Conservation (phyloP, 2,113 vertebrate genomes). For the Numida meleagris region DNA sequence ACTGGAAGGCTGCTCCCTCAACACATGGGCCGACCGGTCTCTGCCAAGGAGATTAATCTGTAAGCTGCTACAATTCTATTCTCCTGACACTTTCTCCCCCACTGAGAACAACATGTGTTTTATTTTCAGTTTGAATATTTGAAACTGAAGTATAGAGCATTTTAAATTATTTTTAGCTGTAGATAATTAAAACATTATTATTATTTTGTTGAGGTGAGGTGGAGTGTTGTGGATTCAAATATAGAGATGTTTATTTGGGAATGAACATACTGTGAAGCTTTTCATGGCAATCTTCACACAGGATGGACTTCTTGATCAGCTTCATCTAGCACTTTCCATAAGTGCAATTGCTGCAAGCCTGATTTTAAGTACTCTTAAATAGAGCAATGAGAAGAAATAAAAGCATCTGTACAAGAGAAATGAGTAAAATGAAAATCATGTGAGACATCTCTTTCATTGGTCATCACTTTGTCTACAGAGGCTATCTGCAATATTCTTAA, state of each 20-base stretch:
- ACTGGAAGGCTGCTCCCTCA: neutral
- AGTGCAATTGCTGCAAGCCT: neutral
- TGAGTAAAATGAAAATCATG: neutral
- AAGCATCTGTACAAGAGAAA: neutral
- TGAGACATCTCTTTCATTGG: rapidly evolving
- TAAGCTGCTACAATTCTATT: neutral
- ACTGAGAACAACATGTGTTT: neutral
- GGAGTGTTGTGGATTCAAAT: neutral
- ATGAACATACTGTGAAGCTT: neutral
- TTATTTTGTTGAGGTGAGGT: neutral
- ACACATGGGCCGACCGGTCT: neutral
- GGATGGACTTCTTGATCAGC: neutral
- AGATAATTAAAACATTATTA: neutral
- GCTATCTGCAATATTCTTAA: neutral
- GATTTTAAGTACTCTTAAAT: neutral
- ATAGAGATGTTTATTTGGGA: neutral
- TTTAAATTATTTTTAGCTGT: neutral
- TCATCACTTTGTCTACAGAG: neutral
- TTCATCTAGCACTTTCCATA: neutral
- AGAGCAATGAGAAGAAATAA: neutral
- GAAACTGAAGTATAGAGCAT: neutral
- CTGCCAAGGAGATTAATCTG: neutral
- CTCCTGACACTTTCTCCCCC: conserved; percentile 34
- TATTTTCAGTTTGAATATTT: neutral
- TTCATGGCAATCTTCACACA: neutral